Base-by-base conservation (phyloP, 1,140 invertebrate genomes). In the Caenorhabditis latens region DNA sequence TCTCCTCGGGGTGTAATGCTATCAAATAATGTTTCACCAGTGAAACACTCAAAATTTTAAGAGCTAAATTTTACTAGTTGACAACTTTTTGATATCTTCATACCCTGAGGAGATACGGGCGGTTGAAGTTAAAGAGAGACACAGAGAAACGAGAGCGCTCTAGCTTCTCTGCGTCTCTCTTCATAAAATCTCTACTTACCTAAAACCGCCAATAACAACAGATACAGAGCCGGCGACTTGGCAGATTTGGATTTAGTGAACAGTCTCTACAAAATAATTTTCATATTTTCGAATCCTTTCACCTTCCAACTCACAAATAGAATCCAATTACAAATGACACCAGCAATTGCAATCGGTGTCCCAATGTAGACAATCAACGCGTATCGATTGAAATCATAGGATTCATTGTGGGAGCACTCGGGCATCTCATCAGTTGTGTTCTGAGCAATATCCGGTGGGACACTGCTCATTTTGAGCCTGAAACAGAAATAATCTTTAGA, bases 121-220 rank as follows among this genome's bases (percentile, higher is more conserved):
- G n/a, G n/a, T n/a, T n/a, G n/a, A n/a, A n/a, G n/a, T n/a, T n/a
- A n/a, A n/a, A n/a, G n/a, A n/a, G n/a, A n/a, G n/a, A n/a, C n/a
- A n/a, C n/a, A n/a, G n/a, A n/a, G n/a, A n/a, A n/a, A n/a, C n/a
- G n/a, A n/a, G n/a, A n/a, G n/a, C n/a, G n/a, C n/a, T n/a, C 32
- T 32, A 32, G 32, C 32, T 32, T 32, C 32, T 0, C 32, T 32
- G 32, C 32, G 32, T 32, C 32, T 32, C 32, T 32, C 32, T 32
- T 32, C 2, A 32, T 32, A 2, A 32, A 32, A 32, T 32, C 32
- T 32, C 32, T 32, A 32, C 58, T 61, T 50, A 86, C 85, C 85
- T 32, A 90, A 67, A 67, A 90, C 89, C 9, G 90, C 90, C 63
- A 91, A 71, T 2, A 89, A n/a, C 53, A 90, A 85, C 14, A 90